A percentile compares a stretch with the other conserved stretches of the same genome.
These are phyloP conservation scores for Micropoecilia bifurca DNA, from an alignment of 2,797 vertebrate species.

Conservation along the genomic window DNA sequence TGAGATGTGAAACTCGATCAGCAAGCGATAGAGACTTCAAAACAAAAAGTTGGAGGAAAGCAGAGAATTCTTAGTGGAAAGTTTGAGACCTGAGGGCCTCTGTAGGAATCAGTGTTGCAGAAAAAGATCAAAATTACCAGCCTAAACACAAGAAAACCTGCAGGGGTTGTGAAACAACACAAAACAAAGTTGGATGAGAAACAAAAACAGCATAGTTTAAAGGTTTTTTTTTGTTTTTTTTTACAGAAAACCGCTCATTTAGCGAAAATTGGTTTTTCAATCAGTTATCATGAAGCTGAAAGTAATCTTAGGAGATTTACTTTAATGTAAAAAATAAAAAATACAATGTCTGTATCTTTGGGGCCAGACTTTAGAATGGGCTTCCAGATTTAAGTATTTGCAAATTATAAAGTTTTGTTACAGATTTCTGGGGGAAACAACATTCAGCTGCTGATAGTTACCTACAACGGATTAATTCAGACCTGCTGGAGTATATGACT, in stretches of 20 bases:
- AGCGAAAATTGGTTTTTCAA: not conserved
- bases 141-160: not conserved
- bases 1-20: not conserved
- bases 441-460: no score
- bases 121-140: not conserved
- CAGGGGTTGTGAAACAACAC: not conserved
- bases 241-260: not conserved
- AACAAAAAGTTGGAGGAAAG: not conserved
- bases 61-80: not conserved
- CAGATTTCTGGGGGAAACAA: no score
- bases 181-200: not conserved
- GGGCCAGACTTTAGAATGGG: no score
- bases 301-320: not conserved
- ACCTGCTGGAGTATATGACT: no score
- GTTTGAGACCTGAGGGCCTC: not conserved
- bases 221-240: not conserved
- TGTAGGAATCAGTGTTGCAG: not conserved
- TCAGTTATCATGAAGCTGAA: not conserved
- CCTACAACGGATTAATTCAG: no score
- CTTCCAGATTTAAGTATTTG: no score
- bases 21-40: not conserved
- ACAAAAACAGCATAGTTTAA: not conserved
- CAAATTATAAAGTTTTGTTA: no score
- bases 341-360: no score
- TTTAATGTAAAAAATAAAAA: not conserved